Evolutionary conservation across 2,113 vertebrate genomes (phyloP), one percentile per base, ranked within the genome.

Genomic region (Microtus ochrogaster): DNA sequence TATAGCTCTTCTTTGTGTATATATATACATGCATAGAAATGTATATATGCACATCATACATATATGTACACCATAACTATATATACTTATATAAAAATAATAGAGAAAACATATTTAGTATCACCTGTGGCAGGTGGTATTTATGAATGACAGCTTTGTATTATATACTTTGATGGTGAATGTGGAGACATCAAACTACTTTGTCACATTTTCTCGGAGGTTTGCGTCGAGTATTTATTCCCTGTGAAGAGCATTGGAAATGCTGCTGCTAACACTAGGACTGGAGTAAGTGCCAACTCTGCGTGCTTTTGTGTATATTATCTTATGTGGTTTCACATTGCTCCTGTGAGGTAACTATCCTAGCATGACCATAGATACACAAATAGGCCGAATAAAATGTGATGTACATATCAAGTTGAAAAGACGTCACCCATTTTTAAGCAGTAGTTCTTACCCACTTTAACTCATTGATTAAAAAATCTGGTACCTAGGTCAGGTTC

Each of bases 61-160:
- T 73, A 9, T 10, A 3, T 73, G n/a, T 9, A 39, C 70, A 73
- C 21, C n/a, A 39, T 39, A 55, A 36, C 72, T 33, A 30, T 58
- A 88, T 58, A 36, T 28, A n/a, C 17, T 55, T 52, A 49, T 63
- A 33, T 81, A 83, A 24, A 76, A 65, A 72, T 41, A 92, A 41
- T 76, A 85, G 88, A 93, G 74, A 89, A 14, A 41, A 83, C 47
- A 52, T 55, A 82, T 44, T 85, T 86, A 65, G 85, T 82, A 36
- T 87, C 73, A 78, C 12, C 85, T 88, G 19, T 73, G 36, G 58
- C 39, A 87, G 24, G 68, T 65, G 55, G 30, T 94, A 10, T 55
- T 77, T 55, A 79, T 70, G 61, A 39, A 52, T 72, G 74, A 52
- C 63, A 84, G 36, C 44, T 94, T 58, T 95, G 49, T 72, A 78